phyloP scores from a whole-genome alignment of 2,113 vertebrate species.

The Sorex araneus region DNA sequence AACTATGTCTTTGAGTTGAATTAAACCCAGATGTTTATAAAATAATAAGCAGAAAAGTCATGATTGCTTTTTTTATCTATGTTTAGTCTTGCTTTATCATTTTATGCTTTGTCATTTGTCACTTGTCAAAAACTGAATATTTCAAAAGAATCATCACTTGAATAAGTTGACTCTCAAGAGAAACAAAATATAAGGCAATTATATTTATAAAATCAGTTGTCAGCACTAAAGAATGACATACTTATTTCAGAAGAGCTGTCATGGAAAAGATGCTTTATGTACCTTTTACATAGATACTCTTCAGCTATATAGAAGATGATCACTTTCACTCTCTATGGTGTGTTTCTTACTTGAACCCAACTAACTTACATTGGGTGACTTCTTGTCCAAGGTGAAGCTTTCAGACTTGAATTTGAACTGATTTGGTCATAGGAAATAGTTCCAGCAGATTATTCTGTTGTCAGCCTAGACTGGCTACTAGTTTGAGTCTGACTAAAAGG shows the following conservation, averaged over 20 bases:
- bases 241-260: constrained; percentile 55
- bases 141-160: constrained; percentile 61
- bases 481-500: neutral
- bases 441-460: constrained; percentile 58
- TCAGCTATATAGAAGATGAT: neutral
- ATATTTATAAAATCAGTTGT: constrained; percentile 58
- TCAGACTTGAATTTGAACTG: constrained; percentile 54
- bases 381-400: constrained; percentile 23
- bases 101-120: constrained; percentile 64
- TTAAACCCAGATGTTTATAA: constrained; percentile 71
- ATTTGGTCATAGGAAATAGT: constrained; percentile 35
- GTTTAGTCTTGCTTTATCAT: constrained; percentile 62
- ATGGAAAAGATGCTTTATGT: neutral
- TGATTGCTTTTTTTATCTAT: constrained; percentile 59
- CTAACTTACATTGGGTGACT: neutral
- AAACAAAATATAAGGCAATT: constrained; percentile 47
- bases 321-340: neutral
- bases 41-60: constrained; percentile 55
- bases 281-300: neutral
- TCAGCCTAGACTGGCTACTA: constrained; percentile 21
- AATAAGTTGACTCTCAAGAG: constrained; percentile 54
- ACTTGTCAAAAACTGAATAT: constrained; percentile 72
- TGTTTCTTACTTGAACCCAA: constrained; percentile 26
- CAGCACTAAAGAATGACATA: constrained; percentile 22
- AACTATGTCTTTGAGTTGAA: constrained; percentile 60